Base-by-base conservation (phyloP, 2,888 invertebrate species). In the Eupithecia insigniata region DNA sequence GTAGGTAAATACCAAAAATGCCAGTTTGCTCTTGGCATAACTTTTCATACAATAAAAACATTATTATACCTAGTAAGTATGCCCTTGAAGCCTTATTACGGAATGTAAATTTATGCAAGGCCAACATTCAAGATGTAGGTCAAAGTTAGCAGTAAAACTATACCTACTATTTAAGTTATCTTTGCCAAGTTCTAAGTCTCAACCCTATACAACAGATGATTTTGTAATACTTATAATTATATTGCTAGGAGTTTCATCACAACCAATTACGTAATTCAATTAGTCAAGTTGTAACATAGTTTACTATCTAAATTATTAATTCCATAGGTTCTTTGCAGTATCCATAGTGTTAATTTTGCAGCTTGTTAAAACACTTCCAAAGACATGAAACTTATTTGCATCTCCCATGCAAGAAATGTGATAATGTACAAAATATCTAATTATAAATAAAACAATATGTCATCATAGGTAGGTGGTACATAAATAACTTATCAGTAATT, bases 171-270 rank as follows among this genome's bases (percentile, higher is more conserved):
- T 51, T 1, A n/a, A 22, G 10, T 51, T 22, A 51, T 22, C 46
- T 22, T 51, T 10, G 22, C 46, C n/a, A 51, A 51, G 46, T 51
- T 51, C n/a, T 46, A n/a, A 7, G 8, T 51, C 4, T 55, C 26
- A 26, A 26, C 26, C 14, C 55, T 55, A 55, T 26, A 55, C 55
- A 55, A 55, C 55, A 55, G 55, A 55, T 32, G 18, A 28, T 26
- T 14, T 60, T 36, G 26, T 28, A 14, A 14, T n/a, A 69, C 28
- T 12, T 28, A 62, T 55, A 55, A 14, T 55, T 26, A 70, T 75
- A 76, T 77, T 77, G 78, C 75, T 74, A 72, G 60, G 36, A 72
- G 43, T 73, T 77, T 73, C 43, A 74, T 79, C 79, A 79, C 79
- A 79, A 79, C 77, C 78, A 71, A 70, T 72, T 72, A 43, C 43